Base-by-base conservation (phyloP, 2,797 vertebrate species). In the Chrysolophus pictus region DNA sequence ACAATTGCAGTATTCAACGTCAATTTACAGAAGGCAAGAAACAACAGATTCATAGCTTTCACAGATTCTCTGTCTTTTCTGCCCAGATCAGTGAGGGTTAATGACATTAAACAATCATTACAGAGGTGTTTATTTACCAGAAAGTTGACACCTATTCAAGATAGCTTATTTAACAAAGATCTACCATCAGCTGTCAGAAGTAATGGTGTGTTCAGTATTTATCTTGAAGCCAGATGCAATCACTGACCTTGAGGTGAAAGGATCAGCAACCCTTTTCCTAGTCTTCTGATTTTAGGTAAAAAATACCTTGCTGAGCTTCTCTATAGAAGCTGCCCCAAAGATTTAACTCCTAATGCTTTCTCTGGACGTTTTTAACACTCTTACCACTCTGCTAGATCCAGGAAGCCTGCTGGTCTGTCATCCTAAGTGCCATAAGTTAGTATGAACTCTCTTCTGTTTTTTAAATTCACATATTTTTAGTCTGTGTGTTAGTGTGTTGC, bases 181-280 rank as follows among this genome's bases (percentile, higher is more conserved):
- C 46, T 90, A 83, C 73, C 75, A 89, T 70, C 93, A 94, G 55
- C 64, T 94, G 47, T 76, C 37, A 91, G 75, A 87, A 33, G 55
- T 68, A 93, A 93, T 71, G 83, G 22, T 77, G 64, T 89, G 24
- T 58, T 93, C 63, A 95, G 49, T 82, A 64, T 70, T 91, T 90
- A 88, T 56, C 58, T 70, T 90, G 77, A 85, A 96, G 70, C 41
- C 56, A 89, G 84, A 91, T 87, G 82, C 33, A 65, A 73, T 78
- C 80, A 37, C 0, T 87, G 89, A 94, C 92, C 85, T 85, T 90
- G 87, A 90, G 58, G 70, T 74, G n/a, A 89, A 91, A 92, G 49
- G 41, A 58, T 55, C 5, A 1, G 31, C 55, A 81, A 85, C 15
- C 18, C 8, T 63, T 67, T 58, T 60, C 62, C 26, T 42, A 58